Evolutionary conservation across 2,113 vertebrate genomes (phyloP).

Genomic region (Dendropsophus ebraccatus): DNA sequence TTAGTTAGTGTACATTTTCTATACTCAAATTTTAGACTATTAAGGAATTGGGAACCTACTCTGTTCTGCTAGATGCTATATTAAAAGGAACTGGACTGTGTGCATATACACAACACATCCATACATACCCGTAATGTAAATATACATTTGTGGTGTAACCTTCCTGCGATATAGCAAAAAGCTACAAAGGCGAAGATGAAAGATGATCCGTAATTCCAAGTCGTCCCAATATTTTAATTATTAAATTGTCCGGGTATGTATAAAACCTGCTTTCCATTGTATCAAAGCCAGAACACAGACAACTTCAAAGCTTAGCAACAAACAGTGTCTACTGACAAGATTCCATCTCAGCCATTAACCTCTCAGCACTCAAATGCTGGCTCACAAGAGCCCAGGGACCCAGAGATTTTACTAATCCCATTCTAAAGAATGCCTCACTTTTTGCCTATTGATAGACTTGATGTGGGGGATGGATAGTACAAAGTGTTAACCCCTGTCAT

Average conservation of each 20-base stretch:
- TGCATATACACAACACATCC: too few species aligned
- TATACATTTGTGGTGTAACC: background rate
- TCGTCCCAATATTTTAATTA: conserved; percentile 63
- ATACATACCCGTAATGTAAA: background rate
- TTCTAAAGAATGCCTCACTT: conserved; percentile 78
- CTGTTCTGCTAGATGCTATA: too few species aligned
- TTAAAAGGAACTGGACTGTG: too few species aligned
- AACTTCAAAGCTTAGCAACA: conserved; percentile 78
- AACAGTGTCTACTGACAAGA: conserved; percentile 76
- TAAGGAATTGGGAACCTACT: too few species aligned
- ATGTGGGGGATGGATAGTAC: conserved; percentile 62
- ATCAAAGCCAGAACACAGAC: conserved; percentile 73
- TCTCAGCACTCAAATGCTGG: conserved; percentile 75
- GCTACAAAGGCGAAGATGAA: conserved; percentile 32
- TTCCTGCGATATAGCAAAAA: background rate
- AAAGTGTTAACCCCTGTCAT: conserved; percentile 46
- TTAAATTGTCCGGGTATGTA: conserved; percentile 62
- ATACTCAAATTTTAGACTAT: too few species aligned
- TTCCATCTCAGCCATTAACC: conserved; percentile 79
- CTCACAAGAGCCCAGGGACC: conserved; percentile 72
- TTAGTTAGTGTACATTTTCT: too few species aligned
- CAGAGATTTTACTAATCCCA: conserved; percentile 77
- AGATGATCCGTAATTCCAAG: conserved; percentile 62
- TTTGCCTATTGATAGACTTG: conserved; percentile 73
- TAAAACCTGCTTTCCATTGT: conserved; percentile 71